A percentile compares a stretch with the other conserved stretches of the same genome.
Conservation (phyloP, 1,140 invertebrate species). For the Plectrocnemia conspersa region DNA sequence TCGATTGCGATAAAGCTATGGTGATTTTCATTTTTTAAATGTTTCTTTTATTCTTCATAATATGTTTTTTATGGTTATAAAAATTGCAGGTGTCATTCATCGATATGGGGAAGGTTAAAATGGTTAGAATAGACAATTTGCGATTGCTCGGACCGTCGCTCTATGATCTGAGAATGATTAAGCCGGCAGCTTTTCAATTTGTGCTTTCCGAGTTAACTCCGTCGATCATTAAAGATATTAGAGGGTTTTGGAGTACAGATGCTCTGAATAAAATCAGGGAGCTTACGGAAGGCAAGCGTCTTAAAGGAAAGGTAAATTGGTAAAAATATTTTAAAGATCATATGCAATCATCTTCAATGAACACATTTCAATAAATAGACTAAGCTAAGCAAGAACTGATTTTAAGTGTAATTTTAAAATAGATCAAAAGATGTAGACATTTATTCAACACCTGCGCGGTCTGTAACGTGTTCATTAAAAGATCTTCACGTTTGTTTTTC, state of each 20-base stretch:
- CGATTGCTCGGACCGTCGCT: conserved; percentile 35
- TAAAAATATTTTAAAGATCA: conserved; percentile 11
- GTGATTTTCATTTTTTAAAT: not conserved
- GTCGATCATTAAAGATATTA: conserved; percentile 51
- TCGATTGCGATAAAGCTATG: conserved; percentile 3
- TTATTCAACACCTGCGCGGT: too few species aligned
- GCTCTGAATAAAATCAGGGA: conserved; percentile 53
- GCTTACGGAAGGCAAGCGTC: conserved; percentile 37
- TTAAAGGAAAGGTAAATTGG: conserved; percentile 46
- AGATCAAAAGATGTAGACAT: too few species aligned
- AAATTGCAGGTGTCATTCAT: conserved; percentile 63
- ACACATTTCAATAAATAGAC: too few species aligned
- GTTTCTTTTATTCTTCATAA: conserved; percentile 1
- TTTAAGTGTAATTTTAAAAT: too few species aligned
- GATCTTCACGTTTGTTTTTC: not conserved
- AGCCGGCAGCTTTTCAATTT: conserved; percentile 68
- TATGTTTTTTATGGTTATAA: too few species aligned
- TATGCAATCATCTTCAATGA: conserved; percentile 2
- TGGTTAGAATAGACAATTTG: conserved; percentile 34
- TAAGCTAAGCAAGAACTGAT: too few species aligned
- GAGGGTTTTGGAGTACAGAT: conserved; percentile 56
- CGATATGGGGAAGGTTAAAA: conserved; percentile 67
- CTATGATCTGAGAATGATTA: conserved; percentile 34
- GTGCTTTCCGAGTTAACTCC: conserved; percentile 63
- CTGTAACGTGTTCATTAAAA: conserved; percentile 7